Percentiles rank a stretch among this genome's conserved stretches.
These are phyloP conservation scores for Corticium candelabrum DNA, from an alignment of 37 sponge, comb jelly and placozoan genomes.

Conservation along the genomic window DNA sequence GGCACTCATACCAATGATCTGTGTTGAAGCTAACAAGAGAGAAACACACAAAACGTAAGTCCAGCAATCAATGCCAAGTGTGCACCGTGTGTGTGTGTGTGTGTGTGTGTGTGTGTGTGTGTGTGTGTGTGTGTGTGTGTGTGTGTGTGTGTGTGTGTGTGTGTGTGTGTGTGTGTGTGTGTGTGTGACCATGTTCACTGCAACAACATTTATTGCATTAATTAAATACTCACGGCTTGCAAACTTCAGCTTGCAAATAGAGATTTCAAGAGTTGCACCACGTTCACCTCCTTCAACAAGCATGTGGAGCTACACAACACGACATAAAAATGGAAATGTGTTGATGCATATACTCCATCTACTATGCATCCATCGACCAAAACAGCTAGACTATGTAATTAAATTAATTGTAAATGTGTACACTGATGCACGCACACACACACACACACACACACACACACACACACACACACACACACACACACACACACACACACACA, in stretches of 20 bases:
- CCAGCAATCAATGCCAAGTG: not conserved
- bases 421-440: not conserved
- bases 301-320: slow-evolving; percentile 75
- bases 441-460: not conserved
- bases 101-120: not conserved
- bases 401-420: not conserved
- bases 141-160: slow-evolving; percentile 17
- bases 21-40: slow-evolving; percentile 9
- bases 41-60: not conserved
- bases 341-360: too few relatives aligned
- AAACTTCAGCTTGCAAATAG: slow-evolving; percentile 60
- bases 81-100: slow-evolving; percentile 14
- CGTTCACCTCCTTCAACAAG: slow-evolving; percentile 78
- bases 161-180: slow-evolving; percentile 24
- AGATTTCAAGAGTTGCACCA: slow-evolving; percentile 81
- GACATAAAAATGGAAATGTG: not conserved
- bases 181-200: slow-evolving; percentile 27
- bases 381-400: not conserved
- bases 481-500: not conserved
- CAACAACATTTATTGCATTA: slow-evolving; percentile 18
- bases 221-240: slow-evolving; percentile 11
- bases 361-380: too few relatives aligned
- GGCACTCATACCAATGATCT: slow-evolving; percentile 92
- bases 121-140: slow-evolving; percentile 17
- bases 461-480: not conserved